Evolutionary conservation across 2,888 invertebrate species (phyloP), one percentile per base, ranked within the genome.

Genomic region (Phortica magna): DNA sequence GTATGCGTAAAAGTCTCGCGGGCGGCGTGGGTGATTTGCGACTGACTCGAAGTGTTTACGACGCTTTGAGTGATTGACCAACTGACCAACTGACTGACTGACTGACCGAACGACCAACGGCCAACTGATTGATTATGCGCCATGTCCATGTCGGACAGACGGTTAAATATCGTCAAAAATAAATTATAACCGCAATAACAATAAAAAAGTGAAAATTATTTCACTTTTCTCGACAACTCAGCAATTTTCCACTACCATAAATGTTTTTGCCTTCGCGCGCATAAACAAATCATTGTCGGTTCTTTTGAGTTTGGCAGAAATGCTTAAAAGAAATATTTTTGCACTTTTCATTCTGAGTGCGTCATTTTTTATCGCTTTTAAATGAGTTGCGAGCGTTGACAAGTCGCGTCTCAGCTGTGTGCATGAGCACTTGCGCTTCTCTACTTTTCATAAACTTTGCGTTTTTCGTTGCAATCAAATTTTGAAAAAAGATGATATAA

Each of bases 301-400:
- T 71, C 55, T 6, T 71, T 71, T 71, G 55, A 71, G 55, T 17
- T 55, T 55, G 55, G 31, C 2, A 14, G 7, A 14, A 48, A 48
- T 48, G 48, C 10, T 61, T 61, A 61, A 61, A 22, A 22, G 22
- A 61, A 61, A 17, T 22, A 19, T 22, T 71, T 61, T 61, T 61
- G 22, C 43, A 53, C 14, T 70, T 70, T 48, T 17, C 31, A 31
- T 70, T 19, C 22, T 55, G 39, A 19, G n/a, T 71, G 53, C 71
- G 39, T 71, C 31, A 64, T 64, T 61, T 74, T 74, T 74, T 74
- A 74, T 65, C 53, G 22, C 14, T 61, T 74, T 74, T 65, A 74
- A 74, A 74, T 74, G 74, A 74, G 74, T 65, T 22, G 22, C 48
- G 39, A 17, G 39, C 42, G 74, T 53, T 74, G 74, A 64, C 19